Conservation (phyloP, 2,113 vertebrate genomes). For the Rhadina sibilatrix region DNA sequence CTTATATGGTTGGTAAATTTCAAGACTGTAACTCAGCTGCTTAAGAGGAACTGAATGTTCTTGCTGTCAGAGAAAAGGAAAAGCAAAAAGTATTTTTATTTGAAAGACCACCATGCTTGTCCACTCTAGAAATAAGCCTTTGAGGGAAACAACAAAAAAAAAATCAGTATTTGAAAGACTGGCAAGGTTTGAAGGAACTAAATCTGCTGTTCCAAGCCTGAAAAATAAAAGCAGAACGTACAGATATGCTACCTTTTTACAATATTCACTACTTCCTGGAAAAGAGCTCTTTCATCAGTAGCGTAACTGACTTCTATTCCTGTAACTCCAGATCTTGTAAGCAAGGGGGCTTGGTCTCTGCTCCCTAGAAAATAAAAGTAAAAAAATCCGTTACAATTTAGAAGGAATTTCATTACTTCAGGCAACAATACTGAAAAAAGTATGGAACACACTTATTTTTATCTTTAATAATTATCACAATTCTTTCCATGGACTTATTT, state of each 20-base stretch:
- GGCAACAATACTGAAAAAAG: not conserved
- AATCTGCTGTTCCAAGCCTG: constrained; percentile 54
- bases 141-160: constrained; percentile 3
- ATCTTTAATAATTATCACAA: not conserved
- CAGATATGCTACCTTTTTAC: constrained; percentile 86
- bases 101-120: constrained; percentile 42
- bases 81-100: constrained; percentile 50
- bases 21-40: constrained; percentile 36
- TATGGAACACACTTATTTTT: not conserved
- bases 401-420: constrained; percentile 15
- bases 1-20: not conserved
- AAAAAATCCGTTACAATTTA: constrained; percentile 46
- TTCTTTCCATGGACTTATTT: not conserved
- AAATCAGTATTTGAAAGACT: constrained; percentile 18
- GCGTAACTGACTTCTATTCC: constrained; percentile 90
- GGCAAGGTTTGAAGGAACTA: constrained; percentile 53
- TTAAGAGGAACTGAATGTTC: constrained; percentile 49
- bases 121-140: constrained; percentile 61
- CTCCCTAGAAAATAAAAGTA: constrained; percentile 74
- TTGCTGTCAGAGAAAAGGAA: constrained; percentile 54
- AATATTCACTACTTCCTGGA: constrained; percentile 86
- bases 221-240: constrained; percentile 68
- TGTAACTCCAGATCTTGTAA: constrained; percentile 91
- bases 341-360: constrained; percentile 84
- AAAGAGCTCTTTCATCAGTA: constrained; percentile 89